Evolutionary conservation across 2,797 vertebrate genomes (phyloP).

Genomic region (Buphagus erythrorhynchus): DNA sequence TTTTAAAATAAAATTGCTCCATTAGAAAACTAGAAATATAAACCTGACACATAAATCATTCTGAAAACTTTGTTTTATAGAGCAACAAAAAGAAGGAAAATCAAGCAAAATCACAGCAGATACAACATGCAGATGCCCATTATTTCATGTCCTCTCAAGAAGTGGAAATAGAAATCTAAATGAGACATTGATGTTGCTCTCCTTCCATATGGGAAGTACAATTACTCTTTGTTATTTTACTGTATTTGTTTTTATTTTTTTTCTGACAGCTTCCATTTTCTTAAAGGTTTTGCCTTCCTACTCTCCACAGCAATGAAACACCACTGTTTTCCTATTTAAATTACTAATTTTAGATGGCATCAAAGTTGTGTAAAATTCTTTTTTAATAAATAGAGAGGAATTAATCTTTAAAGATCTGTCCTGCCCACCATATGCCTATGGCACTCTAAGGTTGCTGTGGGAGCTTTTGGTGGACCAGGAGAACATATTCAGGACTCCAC

Average conservation of each 20-base stretch:
- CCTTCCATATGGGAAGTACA: background rate
- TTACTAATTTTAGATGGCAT: background rate
- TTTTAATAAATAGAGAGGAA: background rate
- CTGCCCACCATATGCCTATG: background rate
- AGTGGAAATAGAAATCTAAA: constrained; percentile 15
- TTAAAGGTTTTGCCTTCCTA: background rate
- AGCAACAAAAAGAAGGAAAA: constrained; percentile 43
- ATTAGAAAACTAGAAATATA: constrained; percentile 57
- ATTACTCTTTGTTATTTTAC: background rate
- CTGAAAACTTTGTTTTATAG: constrained; percentile 57
- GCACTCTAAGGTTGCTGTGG: background rate
- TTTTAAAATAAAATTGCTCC: constrained; percentile 56
- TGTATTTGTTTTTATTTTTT: background rate
- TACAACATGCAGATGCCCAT: constrained; percentile 19
- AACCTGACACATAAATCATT: constrained; percentile 43
- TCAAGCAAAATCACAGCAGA: constrained; percentile 9
- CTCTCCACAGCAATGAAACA: background rate
- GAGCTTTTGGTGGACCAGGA: background rate
- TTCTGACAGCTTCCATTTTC: background rate
- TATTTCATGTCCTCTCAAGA: constrained; percentile 28
- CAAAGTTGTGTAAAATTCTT: background rate
- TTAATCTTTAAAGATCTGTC: background rate
- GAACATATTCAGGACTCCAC: background rate
- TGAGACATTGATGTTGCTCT: background rate
- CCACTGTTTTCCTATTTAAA: background rate